phyloP scores from a whole-genome alignment of 2,113 vertebrate genomes.

The Pyrgilauda ruficollis region DNA sequence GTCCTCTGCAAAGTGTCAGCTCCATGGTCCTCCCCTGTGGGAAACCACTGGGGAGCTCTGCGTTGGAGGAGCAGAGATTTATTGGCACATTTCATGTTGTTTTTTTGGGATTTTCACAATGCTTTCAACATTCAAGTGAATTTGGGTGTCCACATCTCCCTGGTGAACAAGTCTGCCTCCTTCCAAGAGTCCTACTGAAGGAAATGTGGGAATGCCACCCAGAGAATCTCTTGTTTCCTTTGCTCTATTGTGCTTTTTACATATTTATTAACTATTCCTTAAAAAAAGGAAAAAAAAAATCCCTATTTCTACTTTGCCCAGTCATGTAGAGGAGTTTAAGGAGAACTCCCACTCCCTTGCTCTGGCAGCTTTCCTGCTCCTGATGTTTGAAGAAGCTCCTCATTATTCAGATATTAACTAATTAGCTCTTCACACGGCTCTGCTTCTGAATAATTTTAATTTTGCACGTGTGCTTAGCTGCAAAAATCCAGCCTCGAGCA shows the following conservation, averaged over 20 bases:
- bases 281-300: background rate
- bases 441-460: background rate
- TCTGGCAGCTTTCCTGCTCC: background rate
- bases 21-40: background rate
- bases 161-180: background rate
- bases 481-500: too few relatives aligned
- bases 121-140: background rate
- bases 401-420: background rate
- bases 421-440: background rate
- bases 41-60: accelerated
- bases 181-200: background rate
- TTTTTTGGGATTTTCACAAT: background rate
- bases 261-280: background rate
- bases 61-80: background rate
- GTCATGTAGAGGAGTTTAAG: background rate
- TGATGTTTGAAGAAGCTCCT: background rate
- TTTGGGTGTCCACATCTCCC: background rate
- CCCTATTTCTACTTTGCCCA: background rate
- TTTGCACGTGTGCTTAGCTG: background rate
- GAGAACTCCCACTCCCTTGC: background rate
- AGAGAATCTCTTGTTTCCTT: background rate
- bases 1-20: background rate
- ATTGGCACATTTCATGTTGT: accelerated
- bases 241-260: background rate
- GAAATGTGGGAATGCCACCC: background rate